Conservation (phyloP, 2,888 invertebrate genomes). For the Rotaria magnacalcarata region DNA sequence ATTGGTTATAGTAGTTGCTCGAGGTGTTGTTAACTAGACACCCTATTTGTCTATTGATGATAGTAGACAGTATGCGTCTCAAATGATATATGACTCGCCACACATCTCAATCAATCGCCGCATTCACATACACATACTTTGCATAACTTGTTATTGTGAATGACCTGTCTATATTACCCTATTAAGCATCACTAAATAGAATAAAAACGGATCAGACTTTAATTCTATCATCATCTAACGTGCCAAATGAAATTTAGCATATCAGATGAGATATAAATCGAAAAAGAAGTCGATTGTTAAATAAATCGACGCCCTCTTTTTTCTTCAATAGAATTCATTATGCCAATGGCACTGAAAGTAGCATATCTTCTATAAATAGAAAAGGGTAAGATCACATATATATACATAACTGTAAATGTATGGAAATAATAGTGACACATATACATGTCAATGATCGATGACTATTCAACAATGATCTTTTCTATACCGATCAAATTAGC, state of each 20-base stretch:
- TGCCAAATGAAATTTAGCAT: not conserved
- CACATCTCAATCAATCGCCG: not conserved
- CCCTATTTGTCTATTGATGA: conserved; percentile 1
- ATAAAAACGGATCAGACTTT: conserved; percentile 14
- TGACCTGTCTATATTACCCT: conserved; percentile 10
- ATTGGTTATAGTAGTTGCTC: conserved; percentile 15
- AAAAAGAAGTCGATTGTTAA: not conserved
- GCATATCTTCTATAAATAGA: not conserved
- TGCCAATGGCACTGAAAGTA: not conserved
- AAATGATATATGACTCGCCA: conserved; percentile 22
- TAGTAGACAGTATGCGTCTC: not conserved
- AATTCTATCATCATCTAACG: not conserved
- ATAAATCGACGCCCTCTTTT: not conserved
- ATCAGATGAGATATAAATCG: not conserved
- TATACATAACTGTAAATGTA: too few species aligned
- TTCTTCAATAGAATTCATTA: not conserved
- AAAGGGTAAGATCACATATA: conserved; percentile 3
- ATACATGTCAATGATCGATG: not conserved
- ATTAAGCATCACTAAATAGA: not conserved
- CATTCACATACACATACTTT: not conserved
- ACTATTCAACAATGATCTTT: conserved; percentile 20
- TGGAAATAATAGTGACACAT: conserved; percentile 1
- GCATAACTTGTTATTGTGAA: conserved; percentile 16
- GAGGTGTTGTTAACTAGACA: conserved; percentile 29
- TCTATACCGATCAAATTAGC: not conserved